A percentile compares a stretch with the other conserved stretches of the same genome.
phyloP scores from a whole-genome alignment of 2,113 vertebrate species.

The Dendrocopos noguchii region DNA sequence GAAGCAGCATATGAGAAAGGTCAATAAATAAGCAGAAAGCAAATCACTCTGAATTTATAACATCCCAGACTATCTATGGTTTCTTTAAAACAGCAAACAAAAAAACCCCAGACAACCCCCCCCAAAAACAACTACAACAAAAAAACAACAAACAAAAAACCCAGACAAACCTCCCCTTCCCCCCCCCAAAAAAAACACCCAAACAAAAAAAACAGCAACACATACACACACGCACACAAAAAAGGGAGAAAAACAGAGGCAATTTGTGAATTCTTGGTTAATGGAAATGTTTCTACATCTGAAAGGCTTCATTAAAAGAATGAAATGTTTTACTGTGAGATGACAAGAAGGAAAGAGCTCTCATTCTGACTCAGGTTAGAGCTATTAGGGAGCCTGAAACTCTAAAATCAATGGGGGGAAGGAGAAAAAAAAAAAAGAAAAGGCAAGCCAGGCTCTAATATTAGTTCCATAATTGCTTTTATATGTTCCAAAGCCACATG shows the following conservation, averaged over 20 bases:
- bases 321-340: constrained; percentile 35
- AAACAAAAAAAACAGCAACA: not conserved
- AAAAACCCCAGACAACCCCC: no score
- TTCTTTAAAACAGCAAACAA: not conserved
- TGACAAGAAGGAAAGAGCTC: constrained; percentile 49
- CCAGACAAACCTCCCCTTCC: no score
- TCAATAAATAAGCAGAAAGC: not conserved
- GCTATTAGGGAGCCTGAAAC: constrained; percentile 27
- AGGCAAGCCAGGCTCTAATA: not conserved
- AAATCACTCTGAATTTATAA: not conserved
- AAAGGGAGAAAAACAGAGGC: not conserved
- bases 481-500: constrained; percentile 56
- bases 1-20: not conserved
- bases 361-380: constrained; percentile 42
- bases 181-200: no score
- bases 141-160: not conserved
- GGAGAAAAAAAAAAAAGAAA: not conserved
- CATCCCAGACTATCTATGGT: not conserved
- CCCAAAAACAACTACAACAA: no score
- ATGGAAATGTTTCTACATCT: not conserved
- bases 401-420: not conserved
- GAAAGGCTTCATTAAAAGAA: constrained; percentile 29
- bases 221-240: not conserved
- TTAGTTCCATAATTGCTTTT: constrained; percentile 55
- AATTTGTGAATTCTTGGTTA: not conserved